A percentile compares a stretch with the other conserved stretches of the same genome.
These are phyloP conservation scores for Mizuhopecten yessoensis DNA, from an alignment of 1,140 invertebrate species.

Conservation along the genomic window DNA sequence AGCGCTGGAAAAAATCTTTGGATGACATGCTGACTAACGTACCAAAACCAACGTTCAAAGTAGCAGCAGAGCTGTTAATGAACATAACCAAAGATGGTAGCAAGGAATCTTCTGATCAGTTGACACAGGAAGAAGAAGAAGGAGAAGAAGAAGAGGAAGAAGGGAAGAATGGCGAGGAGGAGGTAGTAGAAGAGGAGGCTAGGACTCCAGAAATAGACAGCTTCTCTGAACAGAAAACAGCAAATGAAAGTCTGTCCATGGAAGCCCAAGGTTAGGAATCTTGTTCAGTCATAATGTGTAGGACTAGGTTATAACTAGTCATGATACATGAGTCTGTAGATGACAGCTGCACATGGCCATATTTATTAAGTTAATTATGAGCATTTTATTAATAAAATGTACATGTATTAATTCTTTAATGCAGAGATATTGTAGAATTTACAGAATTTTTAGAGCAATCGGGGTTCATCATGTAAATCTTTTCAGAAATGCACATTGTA, in stretches of 20 bases:
- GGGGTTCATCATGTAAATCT: too few species aligned
- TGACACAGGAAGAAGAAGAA: not conserved
- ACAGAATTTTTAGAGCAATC: too few species aligned
- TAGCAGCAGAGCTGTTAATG: not conserved
- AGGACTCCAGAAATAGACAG: not conserved
- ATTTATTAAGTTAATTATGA: too few species aligned
- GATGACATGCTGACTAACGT: conserved; percentile 8
- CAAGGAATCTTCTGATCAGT: not conserved
- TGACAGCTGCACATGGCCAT: too few species aligned
- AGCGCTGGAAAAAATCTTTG: conserved; percentile 17
- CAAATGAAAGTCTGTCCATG: not conserved
- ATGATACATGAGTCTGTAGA: too few species aligned
- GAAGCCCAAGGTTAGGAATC: not conserved
- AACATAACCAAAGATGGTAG: not conserved
- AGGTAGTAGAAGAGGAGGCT: not conserved
- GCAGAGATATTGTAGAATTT: too few species aligned
- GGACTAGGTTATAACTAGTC: too few species aligned
- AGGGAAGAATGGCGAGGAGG: not conserved
- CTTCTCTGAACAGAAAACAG: not conserved
- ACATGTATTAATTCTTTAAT: too few species aligned
- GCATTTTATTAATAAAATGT: too few species aligned
- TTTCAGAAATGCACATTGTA: too few species aligned
- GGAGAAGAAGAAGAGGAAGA: not conserved
- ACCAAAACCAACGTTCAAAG: not conserved
- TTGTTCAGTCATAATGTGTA: too few species aligned